These are phyloP conservation scores for Phoxinus phoxinus DNA, from an alignment of 2,113 vertebrate species.

Conservation along the genomic window DNA sequence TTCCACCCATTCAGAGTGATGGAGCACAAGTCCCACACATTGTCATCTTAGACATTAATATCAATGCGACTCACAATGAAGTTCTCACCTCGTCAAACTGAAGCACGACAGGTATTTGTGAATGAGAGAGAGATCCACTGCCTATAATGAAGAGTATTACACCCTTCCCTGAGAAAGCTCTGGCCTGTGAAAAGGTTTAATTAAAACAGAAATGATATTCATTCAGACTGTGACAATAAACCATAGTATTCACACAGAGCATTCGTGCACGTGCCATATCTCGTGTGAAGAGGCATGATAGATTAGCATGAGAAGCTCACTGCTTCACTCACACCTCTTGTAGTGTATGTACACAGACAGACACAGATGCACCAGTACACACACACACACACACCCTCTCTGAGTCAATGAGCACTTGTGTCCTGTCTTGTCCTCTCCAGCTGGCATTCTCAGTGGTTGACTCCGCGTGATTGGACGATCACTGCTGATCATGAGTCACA, in stretches of 20 bases:
- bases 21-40: neutral
- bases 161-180: neutral
- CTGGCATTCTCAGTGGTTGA: constrained; percentile 72
- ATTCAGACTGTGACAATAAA: neutral
- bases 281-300: neutral
- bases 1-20: neutral
- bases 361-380: constrained; percentile 21
- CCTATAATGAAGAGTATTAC: neutral
- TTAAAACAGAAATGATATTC: neutral
- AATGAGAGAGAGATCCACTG: neutral
- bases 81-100: neutral
- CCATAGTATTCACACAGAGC: neutral
- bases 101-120: neutral
- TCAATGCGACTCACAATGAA: neutral
- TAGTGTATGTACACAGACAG: constrained; percentile 38
- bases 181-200: neutral
- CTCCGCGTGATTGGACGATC: constrained; percentile 71
- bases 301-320: constrained; percentile 17
- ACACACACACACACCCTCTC: constrained; percentile 62
- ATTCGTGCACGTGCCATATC: neutral
- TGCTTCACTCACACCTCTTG: constrained; percentile 41
- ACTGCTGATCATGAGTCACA: constrained; percentile 70
- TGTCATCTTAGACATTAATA: constrained; percentile 18
- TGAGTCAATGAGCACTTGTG: constrained; percentile 81
- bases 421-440: constrained; percentile 72